Evolutionary conservation across 2,888 invertebrate genomes (phyloP), one percentile per base, ranked within the genome.

Genomic region (Fragum whitleyi): DNA sequence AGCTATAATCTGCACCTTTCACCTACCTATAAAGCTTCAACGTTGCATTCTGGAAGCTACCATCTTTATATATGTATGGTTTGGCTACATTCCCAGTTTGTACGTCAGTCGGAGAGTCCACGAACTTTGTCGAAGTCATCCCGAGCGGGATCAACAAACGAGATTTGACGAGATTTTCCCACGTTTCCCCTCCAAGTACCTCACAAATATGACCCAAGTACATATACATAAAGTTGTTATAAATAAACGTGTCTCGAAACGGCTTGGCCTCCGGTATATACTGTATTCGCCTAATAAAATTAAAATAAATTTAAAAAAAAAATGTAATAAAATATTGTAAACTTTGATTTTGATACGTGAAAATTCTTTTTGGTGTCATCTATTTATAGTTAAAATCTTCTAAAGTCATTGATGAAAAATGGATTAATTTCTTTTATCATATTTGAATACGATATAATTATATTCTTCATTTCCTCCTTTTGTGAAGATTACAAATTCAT

Each of bases 181-280:
- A 87, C 9, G 77, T 61, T 42, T 77, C 77, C 7, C 78, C 76
- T 2, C 81, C 80, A 36, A 85, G 26, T 23, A 57, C 70, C 73
- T 87, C 87, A 16, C 85, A 85, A 2, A 87, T 70, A 55, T 83
- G 81, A 32, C 83, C 87, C 5, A 78, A 57, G 26, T 81, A 51
- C 68, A 77, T 76, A 53, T 77, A 87, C 81, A 87, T 81, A 5
- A 75, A 42, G 65, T 87, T 87, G 77, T 86, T 85, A 69, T 87
- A 87, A 14, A 74, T 47, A 70, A 81, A 85, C 28, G 47, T 29
- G 26, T 86, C 85, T 14, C 87, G 74, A 77, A 86, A 83, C 62
- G 73, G 68, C 19, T 19, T 14, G 6, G 26, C 14, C 36, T 76
- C 62, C 29, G 86, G 86, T n/a, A 87, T 39, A 36, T 81, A 82